Base-by-base conservation (phyloP, 37 sponge, comb jelly and placozoan genomes). In the Cliona cf. orientalis region DNA sequence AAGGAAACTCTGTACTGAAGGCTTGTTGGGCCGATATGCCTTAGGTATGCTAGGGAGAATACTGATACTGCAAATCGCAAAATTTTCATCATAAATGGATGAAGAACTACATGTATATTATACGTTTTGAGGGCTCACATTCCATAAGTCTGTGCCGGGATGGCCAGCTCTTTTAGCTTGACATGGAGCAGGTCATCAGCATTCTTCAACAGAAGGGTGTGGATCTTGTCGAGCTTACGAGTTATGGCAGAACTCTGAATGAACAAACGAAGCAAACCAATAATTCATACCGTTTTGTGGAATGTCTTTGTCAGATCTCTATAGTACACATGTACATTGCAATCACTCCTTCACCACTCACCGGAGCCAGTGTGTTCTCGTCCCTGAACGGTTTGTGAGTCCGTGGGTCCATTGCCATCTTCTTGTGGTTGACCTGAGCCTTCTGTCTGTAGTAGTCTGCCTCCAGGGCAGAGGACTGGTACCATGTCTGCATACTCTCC, bases 91-190 rank as follows among this genome's bases (percentile, higher is more conserved):
- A n/a, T n/a, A n/a, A n/a, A n/a, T n/a, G n/a, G n/a, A n/a, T n/a
- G 61, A 23, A 56, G 61, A 56, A n/a, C n/a, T n/a, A 36, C 5
- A 4, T 21, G 2, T 26, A 56, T 1, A 75, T 14, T 49, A 60
- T 37, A 56, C 28, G 38, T 55, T n/a, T n/a, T 72, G 29, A 11
- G 28, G 21, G 46, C 98, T 78, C 63, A 97, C 98, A 97, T 94
- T 61, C 98, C 98, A 76, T 95, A 97, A 28, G 90, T 89, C 81
- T 99, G 97, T 42, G 93, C 85, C 17, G 93, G 90, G n/a, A 99
- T 94, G 45, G 66, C 89, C 4, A 96, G 83, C 21, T 87, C 91
- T 42, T 80, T 81, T 32, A 99, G 58, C 12, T 80, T 87, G 21
- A 46, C 58, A 46, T 86, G 87, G 33, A 99, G 79, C 25, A 84